Conservation (phyloP, 1,140 invertebrate species). For the Cydia strobilella region DNA sequence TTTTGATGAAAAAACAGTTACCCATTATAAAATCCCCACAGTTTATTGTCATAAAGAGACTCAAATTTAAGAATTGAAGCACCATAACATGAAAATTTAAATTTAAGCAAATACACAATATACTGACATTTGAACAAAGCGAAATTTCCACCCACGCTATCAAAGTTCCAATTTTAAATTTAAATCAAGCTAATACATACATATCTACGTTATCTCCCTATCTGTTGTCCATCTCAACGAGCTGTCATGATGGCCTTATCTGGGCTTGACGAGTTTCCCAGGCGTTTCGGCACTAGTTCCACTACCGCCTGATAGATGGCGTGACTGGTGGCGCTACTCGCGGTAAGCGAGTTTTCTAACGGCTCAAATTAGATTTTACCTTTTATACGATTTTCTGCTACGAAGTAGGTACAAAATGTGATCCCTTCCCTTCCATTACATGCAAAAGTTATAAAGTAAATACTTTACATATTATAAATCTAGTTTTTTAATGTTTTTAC, state of each 20-base stretch:
- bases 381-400: no score
- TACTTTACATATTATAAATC: no score
- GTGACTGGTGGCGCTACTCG: conserved; percentile 39
- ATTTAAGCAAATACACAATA: conserved; percentile 23
- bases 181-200: conserved; percentile 44
- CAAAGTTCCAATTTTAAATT: conserved; percentile 33
- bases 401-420: no score
- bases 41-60: conserved; percentile 33
- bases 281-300: conserved; percentile 42
- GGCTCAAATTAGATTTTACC: not conserved
- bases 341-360: not conserved
- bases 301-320: conserved; percentile 70
- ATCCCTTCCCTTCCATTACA: no score
- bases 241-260: conserved; percentile 65
- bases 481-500: no score
- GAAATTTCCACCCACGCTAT: conserved; percentile 24
- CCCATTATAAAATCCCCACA: not conserved
- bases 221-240: conserved; percentile 60
- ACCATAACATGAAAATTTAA: conserved; percentile 11
- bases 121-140: conserved; percentile 29
- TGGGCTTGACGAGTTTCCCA: conserved; percentile 57
- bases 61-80: not conserved
- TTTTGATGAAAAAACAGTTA: not conserved
- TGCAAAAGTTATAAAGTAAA: no score
- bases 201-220: conserved; percentile 50